These are phyloP conservation scores for Mesocricetus auratus DNA, from an alignment of 2,113 vertebrate species.

Conservation along the genomic window DNA sequence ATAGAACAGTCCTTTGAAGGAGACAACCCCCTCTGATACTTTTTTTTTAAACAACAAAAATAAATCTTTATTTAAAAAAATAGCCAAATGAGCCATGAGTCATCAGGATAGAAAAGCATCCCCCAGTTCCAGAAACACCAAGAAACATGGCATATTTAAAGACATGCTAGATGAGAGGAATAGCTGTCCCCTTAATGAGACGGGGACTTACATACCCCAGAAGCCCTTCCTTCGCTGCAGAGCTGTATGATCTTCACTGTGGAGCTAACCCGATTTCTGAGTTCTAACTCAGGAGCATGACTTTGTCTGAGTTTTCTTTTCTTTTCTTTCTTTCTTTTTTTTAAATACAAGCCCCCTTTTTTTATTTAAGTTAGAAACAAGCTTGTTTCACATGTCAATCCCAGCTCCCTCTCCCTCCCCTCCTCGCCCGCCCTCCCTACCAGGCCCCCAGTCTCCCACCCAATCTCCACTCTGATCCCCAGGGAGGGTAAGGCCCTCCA, in stretches of 20 bases:
- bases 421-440: too few species aligned
- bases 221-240: not conserved
- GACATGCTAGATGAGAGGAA: too few species aligned
- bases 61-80: not conserved
- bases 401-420: too few species aligned
- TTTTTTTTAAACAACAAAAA: not conserved
- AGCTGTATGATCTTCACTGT: not conserved
- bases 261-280: not conserved
- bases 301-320: not conserved
- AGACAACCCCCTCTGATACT: constrained; percentile 17
- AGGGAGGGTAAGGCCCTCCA: too few species aligned
- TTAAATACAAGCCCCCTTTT: too few species aligned
- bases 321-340: too few species aligned
- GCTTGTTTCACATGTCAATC: too few species aligned
- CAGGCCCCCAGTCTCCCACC: too few species aligned
- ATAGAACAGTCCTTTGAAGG: not conserved
- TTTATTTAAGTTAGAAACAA: too few species aligned
- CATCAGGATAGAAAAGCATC: not conserved
- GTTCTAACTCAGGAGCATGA: not conserved
- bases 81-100: not conserved
- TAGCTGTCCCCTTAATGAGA: not conserved
- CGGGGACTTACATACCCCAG: not conserved
- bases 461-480: too few species aligned
- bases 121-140: not conserved
- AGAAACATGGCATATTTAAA: not conserved